phyloP scores from a whole-genome alignment of 2,888 invertebrate genomes.

The Lacanobia wlatinum region DNA sequence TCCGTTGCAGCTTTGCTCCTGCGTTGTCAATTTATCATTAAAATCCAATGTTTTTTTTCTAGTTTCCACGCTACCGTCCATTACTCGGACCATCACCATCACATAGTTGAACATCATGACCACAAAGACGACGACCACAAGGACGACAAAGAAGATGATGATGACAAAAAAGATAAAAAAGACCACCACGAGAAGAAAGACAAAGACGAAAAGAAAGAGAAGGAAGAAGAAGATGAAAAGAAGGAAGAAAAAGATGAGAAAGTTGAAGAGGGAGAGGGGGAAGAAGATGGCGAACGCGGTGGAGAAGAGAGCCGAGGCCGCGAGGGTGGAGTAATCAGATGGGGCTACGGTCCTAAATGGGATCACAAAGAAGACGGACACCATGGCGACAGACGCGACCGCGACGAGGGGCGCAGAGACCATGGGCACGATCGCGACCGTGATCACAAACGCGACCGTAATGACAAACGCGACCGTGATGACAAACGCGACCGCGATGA shows the following conservation, averaged over 20 bases:
- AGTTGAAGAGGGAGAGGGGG: constrained; percentile 24
- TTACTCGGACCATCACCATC: constrained; percentile 68
- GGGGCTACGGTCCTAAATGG: constrained; percentile 54
- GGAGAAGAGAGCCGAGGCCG: constrained; percentile 41
- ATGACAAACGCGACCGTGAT: too few relatives aligned
- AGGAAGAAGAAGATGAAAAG: constrained; percentile 22
- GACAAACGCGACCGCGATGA: background rate
- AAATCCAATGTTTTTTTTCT: background rate
- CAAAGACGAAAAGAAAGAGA: constrained; percentile 10
- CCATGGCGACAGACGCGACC: constrained; percentile 12
- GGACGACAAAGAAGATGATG: constrained; percentile 26
- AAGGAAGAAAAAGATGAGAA: constrained; percentile 22
- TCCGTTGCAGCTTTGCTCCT: background rate
- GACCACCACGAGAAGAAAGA: constrained; percentile 33
- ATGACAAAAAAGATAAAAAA: constrained; percentile 38
- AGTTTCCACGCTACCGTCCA: constrained; percentile 71
- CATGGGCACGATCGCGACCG: background rate
- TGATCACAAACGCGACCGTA: too few relatives aligned
- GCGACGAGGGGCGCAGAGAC: constrained; percentile 31
- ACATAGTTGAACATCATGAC: constrained; percentile 54
- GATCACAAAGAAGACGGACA: constrained; percentile 32
- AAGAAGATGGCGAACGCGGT: constrained; percentile 21
- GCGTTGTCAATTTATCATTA: background rate
- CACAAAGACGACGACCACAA: constrained; percentile 41
- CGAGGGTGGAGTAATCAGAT: constrained; percentile 37